Evolutionary conservation across 1,140 invertebrate genomes (phyloP).

Genomic region (Caenorhabditis remanei): DNA sequence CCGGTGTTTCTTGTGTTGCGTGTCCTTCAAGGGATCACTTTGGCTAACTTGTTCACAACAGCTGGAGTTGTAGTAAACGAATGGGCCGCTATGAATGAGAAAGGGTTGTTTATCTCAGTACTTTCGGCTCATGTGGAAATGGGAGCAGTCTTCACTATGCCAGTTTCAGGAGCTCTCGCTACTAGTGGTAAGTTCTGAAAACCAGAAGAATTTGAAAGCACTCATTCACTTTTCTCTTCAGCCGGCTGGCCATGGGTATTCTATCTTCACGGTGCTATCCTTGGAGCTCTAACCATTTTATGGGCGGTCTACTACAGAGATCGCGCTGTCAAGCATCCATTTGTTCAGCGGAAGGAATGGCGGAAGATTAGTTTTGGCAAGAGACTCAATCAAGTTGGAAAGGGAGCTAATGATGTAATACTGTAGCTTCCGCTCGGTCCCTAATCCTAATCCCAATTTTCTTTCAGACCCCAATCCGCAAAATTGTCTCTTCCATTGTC

Average conservation of each 20-base stretch:
- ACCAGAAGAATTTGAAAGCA: background rate
- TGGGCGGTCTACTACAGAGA: constrained; percentile 66
- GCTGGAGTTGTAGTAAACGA: constrained; percentile 63
- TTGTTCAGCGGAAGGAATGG: constrained; percentile 61
- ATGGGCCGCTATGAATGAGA: constrained; percentile 63
- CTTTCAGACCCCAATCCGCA: constrained; percentile 63
- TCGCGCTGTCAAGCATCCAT: constrained; percentile 61
- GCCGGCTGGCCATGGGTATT: constrained; percentile 66
- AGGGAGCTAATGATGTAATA: constrained; percentile 14
- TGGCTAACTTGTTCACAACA: constrained; percentile 62
- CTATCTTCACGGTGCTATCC: constrained; percentile 62
- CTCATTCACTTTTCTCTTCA: constrained; percentile 56
- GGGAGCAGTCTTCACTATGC: constrained; percentile 63
- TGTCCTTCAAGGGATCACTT: constrained; percentile 64
- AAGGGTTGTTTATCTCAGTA: constrained; percentile 66
- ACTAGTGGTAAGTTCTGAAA: constrained; percentile 35
- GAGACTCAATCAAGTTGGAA: constrained; percentile 10
- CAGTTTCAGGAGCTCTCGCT: constrained; percentile 60
- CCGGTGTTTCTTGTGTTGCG: constrained; percentile 58
- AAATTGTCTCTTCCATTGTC: constrained; percentile 62
- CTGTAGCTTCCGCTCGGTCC: background rate
- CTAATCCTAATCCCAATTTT: background rate
- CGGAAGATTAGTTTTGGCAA: constrained; percentile 60
- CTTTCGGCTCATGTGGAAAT: constrained; percentile 65
- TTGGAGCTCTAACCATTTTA: constrained; percentile 58